Percentiles rank a stretch among this genome's conserved stretches.
Evolutionary conservation across 2,888 invertebrate genomes (phyloP).

Genomic region (Watsonalla cultraria): DNA sequence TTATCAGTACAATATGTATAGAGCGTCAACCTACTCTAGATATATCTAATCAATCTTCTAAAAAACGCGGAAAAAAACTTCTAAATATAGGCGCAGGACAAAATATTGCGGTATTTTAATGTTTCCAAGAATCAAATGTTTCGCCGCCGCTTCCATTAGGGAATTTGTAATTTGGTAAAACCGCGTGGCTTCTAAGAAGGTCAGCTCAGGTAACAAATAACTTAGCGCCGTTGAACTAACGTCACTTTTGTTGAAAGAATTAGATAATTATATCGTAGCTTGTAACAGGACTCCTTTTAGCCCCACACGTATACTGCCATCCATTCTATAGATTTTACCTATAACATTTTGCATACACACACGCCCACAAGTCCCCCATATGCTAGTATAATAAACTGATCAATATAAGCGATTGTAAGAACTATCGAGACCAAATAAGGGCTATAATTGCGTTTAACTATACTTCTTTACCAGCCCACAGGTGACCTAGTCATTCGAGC

Average conservation of each 20-base stretch:
- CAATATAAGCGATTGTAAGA: neutral
- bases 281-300: neutral
- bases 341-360: neutral
- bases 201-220: neutral
- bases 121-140: neutral
- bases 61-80: too few species aligned
- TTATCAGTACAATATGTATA: too few species aligned
- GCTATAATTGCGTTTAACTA: neutral
- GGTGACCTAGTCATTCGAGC: neutral
- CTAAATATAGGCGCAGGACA: too few species aligned
- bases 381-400: neutral
- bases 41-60: too few species aligned
- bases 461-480: neutral
- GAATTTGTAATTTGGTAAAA: neutral
- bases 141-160: neutral
- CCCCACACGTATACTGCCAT: neutral
- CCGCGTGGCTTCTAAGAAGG: neutral
- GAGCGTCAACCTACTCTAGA: too few species aligned
- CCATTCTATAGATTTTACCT: neutral
- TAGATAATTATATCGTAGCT: neutral
- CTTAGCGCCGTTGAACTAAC: neutral
- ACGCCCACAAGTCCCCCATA: neutral
- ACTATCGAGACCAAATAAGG: neutral
- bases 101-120: too few species aligned
- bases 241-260: neutral